These are phyloP conservation scores for Drosophila engyochracea DNA, from an alignment of 2,888 invertebrate genomes.

Conservation along the genomic window DNA sequence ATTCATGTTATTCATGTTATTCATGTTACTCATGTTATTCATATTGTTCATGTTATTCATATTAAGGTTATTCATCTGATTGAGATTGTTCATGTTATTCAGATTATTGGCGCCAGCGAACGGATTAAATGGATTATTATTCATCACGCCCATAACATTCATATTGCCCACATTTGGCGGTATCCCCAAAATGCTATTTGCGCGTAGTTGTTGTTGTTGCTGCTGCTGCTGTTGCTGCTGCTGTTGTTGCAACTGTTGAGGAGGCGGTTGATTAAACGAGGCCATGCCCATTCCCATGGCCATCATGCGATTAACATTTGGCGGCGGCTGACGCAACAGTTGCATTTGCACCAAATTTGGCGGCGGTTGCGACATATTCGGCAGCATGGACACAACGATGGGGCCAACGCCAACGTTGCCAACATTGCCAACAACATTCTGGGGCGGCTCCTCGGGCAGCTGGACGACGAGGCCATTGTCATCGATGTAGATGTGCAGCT, in stretches of 20 bases:
- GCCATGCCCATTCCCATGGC: constrained; percentile 75
- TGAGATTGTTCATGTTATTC: constrained; percentile 21
- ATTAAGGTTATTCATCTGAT: constrained; percentile 34
- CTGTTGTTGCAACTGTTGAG: constrained; percentile 12
- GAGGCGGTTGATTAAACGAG: constrained; percentile 83
- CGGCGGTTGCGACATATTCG: constrained; percentile 81
- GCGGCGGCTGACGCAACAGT: constrained; percentile 80
- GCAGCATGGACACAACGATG: constrained; percentile 54
- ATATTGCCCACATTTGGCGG: constrained; percentile 35
- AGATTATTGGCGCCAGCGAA: constrained; percentile 49
- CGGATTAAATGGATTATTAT: constrained; percentile 73
- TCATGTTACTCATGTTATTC: constrained; percentile 40
- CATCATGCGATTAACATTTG: constrained; percentile 73
- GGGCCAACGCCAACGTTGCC: background rate
- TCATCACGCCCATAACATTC: constrained; percentile 38
- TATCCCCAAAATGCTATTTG: constrained; percentile 48
- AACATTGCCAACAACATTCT: constrained; percentile 12
- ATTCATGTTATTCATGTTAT: constrained; percentile 40
- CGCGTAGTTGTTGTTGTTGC: constrained; percentile 4
- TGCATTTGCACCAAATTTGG: constrained; percentile 70
- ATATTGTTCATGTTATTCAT: constrained; percentile 47
- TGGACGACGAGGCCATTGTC: constrained; percentile 87
- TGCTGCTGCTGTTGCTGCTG: background rate
- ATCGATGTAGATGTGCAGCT: constrained; percentile 87
- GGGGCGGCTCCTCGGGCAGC: constrained; percentile 70